Base-by-base conservation (phyloP, 2,113 vertebrate genomes). In the Orthochromis malagaraziensis region DNA sequence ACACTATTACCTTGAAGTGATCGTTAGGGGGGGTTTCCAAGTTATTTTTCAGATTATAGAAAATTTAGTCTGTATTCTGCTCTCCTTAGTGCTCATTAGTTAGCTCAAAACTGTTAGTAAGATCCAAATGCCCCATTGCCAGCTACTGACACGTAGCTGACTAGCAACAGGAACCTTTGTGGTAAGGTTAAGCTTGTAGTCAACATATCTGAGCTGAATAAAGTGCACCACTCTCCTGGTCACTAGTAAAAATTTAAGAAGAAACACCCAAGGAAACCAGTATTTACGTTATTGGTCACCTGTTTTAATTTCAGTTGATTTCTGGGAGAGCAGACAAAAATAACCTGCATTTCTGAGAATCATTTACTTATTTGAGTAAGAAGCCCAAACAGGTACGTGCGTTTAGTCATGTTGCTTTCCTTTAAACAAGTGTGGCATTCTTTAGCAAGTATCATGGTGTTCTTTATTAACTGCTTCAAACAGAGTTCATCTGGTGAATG, bases 401-500 rank as follows among this genome's bases (percentile, higher is more conserved):
- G 19, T 87, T 88, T 91, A 83, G 68, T 60, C 60, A 13, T n/a
- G 5, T 79, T 40, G 42, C 47, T 70, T 45, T 40, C n/a, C 57
- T 51, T 38, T 63, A 65, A 17, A 35, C 40, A 4, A 33, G 16
- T 42, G 42, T 79, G 81, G 53, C 58, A 16, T 85, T 89, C 7
- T 49, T 85, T 63, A 26, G 24, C 31, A n/a, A 33, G 57, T 63
- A 24, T 57, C 17, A 2, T 0, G 21, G 38, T 17, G 38, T 24
- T 42, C n/a, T 45, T 87, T 17, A 29, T 87, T 81, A 55, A 60
- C 40, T 47, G 45, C 19, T 47, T 86, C 4, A 17, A 31, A 42
- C 40, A 3, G 49, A 83, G 40, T 82, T 60, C 57, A 9, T 87
- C 47, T 70, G 83, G 45, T 5, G 55, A 89, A 88, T 45, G 54